Percentiles rank a stretch among this genome's conserved stretches.
Evolutionary conservation across 2,888 invertebrate species (phyloP).

Genomic region (Leucoptera coffeella): DNA sequence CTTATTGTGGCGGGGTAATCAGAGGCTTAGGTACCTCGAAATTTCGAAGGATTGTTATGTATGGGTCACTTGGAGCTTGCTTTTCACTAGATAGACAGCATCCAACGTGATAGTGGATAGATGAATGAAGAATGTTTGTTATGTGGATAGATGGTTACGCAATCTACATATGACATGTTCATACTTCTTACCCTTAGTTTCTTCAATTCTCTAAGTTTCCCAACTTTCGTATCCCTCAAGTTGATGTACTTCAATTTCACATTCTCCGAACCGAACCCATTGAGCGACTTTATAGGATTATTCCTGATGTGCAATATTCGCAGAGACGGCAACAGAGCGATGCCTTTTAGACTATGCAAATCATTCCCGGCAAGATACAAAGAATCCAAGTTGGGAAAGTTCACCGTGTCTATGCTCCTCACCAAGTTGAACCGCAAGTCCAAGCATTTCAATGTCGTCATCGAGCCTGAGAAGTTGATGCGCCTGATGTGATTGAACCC

Average conservation of each 20-base stretch:
- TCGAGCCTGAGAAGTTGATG: constrained; percentile 16
- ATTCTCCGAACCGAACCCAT: constrained; percentile 37
- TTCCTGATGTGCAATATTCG: constrained; percentile 66
- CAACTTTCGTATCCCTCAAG: constrained; percentile 47
- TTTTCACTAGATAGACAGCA: too few relatives aligned
- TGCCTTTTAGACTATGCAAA: constrained; percentile 53
- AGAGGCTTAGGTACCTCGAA: too few relatives aligned
- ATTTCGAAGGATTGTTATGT: too few relatives aligned
- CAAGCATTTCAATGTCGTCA: constrained; percentile 39
- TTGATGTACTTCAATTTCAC: constrained; percentile 49
- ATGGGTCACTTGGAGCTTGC: too few relatives aligned
- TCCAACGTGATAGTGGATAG: too few relatives aligned
- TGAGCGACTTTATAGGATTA: constrained; percentile 53
- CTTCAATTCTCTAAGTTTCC: constrained; percentile 41
- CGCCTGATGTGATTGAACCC: constrained; percentile 36
- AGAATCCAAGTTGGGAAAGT: constrained; percentile 56
- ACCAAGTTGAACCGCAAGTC: constrained; percentile 48
- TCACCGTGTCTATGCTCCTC: constrained; percentile 29
- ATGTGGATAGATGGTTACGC: too few relatives aligned
- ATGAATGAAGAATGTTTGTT: too few relatives aligned
- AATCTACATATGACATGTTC: background rate
- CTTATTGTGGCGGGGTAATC: too few relatives aligned
- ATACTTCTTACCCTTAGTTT: constrained; percentile 33
- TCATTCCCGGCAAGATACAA: constrained; percentile 73
- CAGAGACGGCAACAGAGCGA: constrained; percentile 55